phyloP scores from a whole-genome alignment of 2,888 invertebrate species.

The Pseudoips prasinana region DNA sequence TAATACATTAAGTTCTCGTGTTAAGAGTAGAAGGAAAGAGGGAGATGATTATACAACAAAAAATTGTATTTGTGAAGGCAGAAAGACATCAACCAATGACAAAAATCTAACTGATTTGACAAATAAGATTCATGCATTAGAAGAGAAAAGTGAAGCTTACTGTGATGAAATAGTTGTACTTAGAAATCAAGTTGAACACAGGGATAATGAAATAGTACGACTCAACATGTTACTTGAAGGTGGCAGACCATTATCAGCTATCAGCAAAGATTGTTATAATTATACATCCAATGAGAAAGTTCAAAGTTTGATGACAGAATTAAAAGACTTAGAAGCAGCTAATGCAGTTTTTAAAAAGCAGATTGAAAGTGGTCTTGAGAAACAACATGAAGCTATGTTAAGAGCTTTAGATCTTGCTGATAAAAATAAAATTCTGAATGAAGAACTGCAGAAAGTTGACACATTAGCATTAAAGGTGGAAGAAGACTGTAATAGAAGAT shows the following conservation, averaged over 20 bases:
- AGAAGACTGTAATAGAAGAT: constrained; percentile 87
- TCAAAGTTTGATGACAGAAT: constrained; percentile 80
- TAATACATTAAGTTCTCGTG: constrained; percentile 69
- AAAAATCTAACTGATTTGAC: constrained; percentile 69
- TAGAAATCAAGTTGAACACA: constrained; percentile 68
- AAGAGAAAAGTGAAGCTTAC: constrained; percentile 65
- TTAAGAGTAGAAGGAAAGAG: constrained; percentile 63
- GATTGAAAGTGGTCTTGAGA: constrained; percentile 80
- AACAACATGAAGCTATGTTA: constrained; percentile 91
- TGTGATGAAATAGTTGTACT: constrained; percentile 64
- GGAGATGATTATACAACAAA: constrained; percentile 37
- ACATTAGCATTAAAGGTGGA: constrained; percentile 88
- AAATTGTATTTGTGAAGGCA: constrained; percentile 55
- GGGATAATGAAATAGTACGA: constrained; percentile 87
- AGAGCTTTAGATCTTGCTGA: constrained; percentile 88
- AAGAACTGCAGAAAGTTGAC: constrained; percentile 88
- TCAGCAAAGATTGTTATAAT: constrained; percentile 85
- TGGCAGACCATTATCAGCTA: constrained; percentile 84
- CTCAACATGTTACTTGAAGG: constrained; percentile 86
- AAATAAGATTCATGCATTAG: constrained; percentile 63
- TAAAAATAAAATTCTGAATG: constrained; percentile 86
- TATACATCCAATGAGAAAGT: constrained; percentile 79
- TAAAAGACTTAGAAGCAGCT: constrained; percentile 83
- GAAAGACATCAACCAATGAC: constrained; percentile 50
- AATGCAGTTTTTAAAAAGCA: constrained; percentile 76